phyloP scores from a whole-genome alignment of 2,888 invertebrate genomes.

The Clistopyga incitator region DNA sequence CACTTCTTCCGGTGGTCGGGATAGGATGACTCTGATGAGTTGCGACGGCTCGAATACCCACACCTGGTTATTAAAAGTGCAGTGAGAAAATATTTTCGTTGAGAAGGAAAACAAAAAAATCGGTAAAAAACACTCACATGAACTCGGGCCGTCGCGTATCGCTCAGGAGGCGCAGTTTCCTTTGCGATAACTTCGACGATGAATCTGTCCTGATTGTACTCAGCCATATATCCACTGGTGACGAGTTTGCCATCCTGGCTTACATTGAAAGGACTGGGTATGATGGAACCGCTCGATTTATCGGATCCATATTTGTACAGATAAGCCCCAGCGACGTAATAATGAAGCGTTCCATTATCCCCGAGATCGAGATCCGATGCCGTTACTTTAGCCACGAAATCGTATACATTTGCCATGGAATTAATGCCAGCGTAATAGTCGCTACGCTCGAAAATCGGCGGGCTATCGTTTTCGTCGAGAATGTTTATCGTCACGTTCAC shows the following conservation, averaged over 20 bases:
- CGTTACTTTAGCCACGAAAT: constrained; percentile 90
- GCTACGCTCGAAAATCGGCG: constrained; percentile 89
- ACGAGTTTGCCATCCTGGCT: constrained; percentile 89
- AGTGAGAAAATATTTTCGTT: background rate
- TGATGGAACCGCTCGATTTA: constrained; percentile 92
- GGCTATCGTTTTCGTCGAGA: constrained; percentile 94
- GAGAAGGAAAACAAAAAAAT: too few relatives aligned
- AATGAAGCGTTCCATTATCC: constrained; percentile 92
- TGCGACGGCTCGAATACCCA: constrained; percentile 96
- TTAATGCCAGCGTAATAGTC: constrained; percentile 91
- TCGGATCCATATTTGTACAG: constrained; percentile 92
- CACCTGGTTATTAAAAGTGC: constrained; percentile 86
- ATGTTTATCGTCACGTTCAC: constrained; percentile 90
- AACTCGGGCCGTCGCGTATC: constrained; percentile 91
- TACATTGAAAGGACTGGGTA: constrained; percentile 94
- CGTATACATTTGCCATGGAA: constrained; percentile 91
- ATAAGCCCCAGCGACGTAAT: constrained; percentile 93
- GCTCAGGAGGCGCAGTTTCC: constrained; percentile 91
- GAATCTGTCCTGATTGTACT: constrained; percentile 95
- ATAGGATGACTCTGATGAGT: constrained; percentile 93
- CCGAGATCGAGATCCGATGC: constrained; percentile 94
- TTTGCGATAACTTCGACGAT: constrained; percentile 93
- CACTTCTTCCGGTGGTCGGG: constrained; percentile 92
- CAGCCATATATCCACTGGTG: constrained; percentile 93
- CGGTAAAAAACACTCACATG: constrained; percentile 87